Evolutionary conservation across 1,140 invertebrate genomes (phyloP).

Genomic region (Cyphomyrmex costatus): DNA sequence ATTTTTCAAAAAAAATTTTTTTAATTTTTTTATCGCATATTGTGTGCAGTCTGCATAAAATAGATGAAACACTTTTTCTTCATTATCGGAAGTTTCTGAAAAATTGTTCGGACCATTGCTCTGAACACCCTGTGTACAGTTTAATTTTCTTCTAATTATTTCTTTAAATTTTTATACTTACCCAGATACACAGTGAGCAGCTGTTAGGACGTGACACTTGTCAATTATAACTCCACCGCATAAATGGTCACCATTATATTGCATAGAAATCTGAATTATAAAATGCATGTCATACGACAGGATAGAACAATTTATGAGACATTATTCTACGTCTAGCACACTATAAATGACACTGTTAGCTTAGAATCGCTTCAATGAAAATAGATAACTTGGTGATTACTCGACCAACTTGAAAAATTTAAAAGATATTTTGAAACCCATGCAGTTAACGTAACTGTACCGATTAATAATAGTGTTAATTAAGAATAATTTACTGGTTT

Average conservation of each 20-base stretch:
- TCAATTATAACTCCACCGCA: constrained; percentile 87
- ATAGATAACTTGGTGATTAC: background rate
- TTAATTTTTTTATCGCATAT: too few species aligned
- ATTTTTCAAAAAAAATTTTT: too few species aligned
- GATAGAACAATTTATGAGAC: background rate
- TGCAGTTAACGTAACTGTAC: background rate
- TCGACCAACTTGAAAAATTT: background rate
- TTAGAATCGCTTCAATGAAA: background rate
- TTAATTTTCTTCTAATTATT: background rate
- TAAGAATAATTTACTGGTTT: background rate
- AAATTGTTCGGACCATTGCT: too few species aligned
- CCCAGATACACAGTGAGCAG: constrained; percentile 85
- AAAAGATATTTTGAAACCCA: background rate
- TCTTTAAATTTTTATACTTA: constrained; percentile 22
- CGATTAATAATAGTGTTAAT: background rate
- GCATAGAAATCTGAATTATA: constrained; percentile 71
- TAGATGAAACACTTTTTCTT: too few species aligned
- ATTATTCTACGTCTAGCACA: background rate
- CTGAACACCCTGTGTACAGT: background rate
- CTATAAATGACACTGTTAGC: background rate
- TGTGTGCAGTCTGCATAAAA: too few species aligned
- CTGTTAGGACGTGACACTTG: constrained; percentile 84
- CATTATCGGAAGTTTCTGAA: too few species aligned
- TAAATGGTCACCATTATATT: constrained; percentile 61
- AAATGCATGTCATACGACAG: background rate